Evolutionary conservation across 2,113 vertebrate species (phyloP), one percentile per base, ranked within the genome.

Genomic region (Micronisus gabar): DNA sequence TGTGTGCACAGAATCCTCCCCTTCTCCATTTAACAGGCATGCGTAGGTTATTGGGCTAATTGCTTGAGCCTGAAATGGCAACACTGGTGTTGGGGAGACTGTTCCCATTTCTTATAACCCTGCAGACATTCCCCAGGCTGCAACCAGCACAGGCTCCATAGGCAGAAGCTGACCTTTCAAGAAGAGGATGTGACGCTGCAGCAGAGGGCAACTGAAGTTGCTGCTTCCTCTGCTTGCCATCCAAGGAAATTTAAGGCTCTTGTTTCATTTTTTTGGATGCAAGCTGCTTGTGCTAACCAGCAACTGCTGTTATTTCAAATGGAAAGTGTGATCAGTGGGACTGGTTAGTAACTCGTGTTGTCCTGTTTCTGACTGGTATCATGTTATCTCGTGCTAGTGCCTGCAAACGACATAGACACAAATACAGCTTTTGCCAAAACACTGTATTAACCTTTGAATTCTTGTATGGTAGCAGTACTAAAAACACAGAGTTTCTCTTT

Each of bases 141-240:
- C 18, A 53, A 58, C 13, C 30, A 94, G 43, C 25, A 80, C 15
- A 26, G 62, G 8, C 4, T 53, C 36, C 59, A 43, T 2, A 66
- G 36, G 29, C 36, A 94, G 59, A 81, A 88, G n/a, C 26, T 2
- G 6, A 86, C 18, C 47, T 63, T 81, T 81, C 45, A n/a, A 38
- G 65, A 62, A 59, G 20, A n/a, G 9, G 23, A 27, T 84, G 45
- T 48, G 36, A 45, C 15, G 7, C n/a, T 34, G 32, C 63, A 71
- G 29, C 29, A 52, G 45, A 3, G 6, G 22, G 22, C 30, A 86
- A 22, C 4, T 0, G 0, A 84, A 80, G 30, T 9, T 3, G 1
- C 21, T 78, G 45, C 30, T 68, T 72, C 52, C 61, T 88, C 36
- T 5, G 3, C 22, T 68, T 83, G 63, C 32, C 25, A 41, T 48